These are phyloP conservation scores for Chromis chromis DNA, from an alignment of 2,797 vertebrate species.

Conservation along the genomic window DNA sequence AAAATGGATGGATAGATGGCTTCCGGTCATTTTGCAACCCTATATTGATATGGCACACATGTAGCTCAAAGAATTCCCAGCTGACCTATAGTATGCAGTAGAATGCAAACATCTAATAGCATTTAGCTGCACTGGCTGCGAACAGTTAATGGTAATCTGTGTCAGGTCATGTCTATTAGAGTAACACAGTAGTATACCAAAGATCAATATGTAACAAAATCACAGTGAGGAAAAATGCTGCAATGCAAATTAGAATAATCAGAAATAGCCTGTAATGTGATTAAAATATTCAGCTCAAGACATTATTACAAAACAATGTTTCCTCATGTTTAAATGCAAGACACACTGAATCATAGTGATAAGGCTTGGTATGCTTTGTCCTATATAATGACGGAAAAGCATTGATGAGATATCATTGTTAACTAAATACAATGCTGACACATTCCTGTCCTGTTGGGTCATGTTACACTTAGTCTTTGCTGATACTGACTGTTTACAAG, in stretches of 20 bases:
- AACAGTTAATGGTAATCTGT: conserved; percentile 5
- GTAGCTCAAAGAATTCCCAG: conserved; percentile 22
- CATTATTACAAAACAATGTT: neutral
- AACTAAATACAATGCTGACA: neutral
- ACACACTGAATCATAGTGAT: too few relatives aligned
- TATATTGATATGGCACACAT: conserved; percentile 59
- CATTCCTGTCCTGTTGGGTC: neutral
- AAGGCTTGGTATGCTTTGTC: too few relatives aligned
- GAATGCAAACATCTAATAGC: conserved; percentile 18
- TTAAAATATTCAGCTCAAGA: neutral
- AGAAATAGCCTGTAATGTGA: neutral
- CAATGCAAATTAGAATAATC: neutral
- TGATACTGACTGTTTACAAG: neutral
- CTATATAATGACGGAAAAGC: too few relatives aligned
- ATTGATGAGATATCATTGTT: too few relatives aligned
- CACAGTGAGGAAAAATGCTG: neutral
- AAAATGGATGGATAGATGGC: too few relatives aligned
- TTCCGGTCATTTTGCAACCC: conserved; percentile 19
- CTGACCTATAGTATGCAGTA: conserved; percentile 11
- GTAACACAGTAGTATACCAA: neutral
- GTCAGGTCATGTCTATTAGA: neutral
- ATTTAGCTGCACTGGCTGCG: neutral
- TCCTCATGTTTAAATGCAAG: neutral
- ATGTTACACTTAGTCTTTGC: neutral
- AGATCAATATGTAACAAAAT: neutral